Conservation (phyloP, 2,797 vertebrate species). For the Sibirionetta formosa region DNA sequence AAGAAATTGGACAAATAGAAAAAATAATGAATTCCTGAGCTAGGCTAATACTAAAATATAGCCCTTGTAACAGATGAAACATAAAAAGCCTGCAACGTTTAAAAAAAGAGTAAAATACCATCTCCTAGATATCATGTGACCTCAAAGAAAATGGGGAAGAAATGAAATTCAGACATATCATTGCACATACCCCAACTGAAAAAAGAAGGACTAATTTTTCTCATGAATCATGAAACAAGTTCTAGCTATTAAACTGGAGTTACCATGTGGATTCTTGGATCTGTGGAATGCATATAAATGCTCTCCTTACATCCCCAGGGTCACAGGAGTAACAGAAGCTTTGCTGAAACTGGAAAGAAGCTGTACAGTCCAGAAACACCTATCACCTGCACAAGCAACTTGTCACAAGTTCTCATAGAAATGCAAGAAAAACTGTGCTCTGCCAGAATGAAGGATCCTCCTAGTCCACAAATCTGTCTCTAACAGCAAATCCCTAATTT, state of each 20-base stretch:
- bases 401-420: neutral
- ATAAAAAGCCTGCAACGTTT: slow-evolving; percentile 6
- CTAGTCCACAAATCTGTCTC: neutral
- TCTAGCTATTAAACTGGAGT: neutral
- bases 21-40: neutral
- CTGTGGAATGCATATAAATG: slow-evolving; percentile 38
- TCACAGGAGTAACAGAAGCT: neutral
- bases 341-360: slow-evolving; percentile 45
- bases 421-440: neutral
- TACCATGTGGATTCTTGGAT: neutral
- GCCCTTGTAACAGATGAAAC: neutral
- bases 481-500: neutral
- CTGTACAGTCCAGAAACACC: neutral
- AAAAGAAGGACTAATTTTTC: slow-evolving; percentile 23
- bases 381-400: neutral
- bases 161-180: neutral
- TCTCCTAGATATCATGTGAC: slow-evolving; percentile 12
- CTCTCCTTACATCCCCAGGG: slow-evolving; percentile 9
- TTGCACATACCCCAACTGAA: neutral
- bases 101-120: slow-evolving; percentile 26
- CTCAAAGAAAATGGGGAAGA: slow-evolving; percentile 14
- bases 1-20: slow-evolving; percentile 22
- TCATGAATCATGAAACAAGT: slow-evolving; percentile 7
- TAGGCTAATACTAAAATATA: slow-evolving; percentile 21
- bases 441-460: neutral